Evolutionary conservation across 2,797 vertebrate species (phyloP).

Genomic region (Rhabdomys pumilio): DNA sequence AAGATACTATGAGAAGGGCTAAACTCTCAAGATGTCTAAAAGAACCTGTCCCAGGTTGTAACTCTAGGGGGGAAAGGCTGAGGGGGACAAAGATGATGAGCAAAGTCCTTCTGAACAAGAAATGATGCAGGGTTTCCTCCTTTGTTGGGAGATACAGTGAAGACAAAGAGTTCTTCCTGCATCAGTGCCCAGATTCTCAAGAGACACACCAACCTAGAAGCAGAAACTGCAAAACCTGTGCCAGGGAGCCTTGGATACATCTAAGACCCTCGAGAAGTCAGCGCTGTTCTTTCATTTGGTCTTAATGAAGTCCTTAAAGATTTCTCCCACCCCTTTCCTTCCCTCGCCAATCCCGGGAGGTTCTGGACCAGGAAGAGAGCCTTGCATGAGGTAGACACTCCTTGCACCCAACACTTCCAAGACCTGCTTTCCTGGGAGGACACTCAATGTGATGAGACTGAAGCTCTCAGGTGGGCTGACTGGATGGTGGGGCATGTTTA

Average conservation of each 20-base stretch:
- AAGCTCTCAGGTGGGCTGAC: neutral
- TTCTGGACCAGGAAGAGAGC: neutral
- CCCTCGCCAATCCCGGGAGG: neutral
- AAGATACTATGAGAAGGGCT: neutral
- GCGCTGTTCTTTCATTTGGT: no score
- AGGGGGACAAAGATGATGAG: neutral
- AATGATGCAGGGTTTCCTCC: neutral
- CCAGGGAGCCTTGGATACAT: neutral
- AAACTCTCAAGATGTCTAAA: neutral
- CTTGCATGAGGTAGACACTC: neutral
- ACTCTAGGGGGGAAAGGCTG: neutral
- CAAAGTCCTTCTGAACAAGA: neutral
- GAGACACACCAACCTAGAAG: neutral
- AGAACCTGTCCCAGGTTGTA: neutral
- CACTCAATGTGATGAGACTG: neutral
- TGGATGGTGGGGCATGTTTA: neutral
- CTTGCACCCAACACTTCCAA: rapidly evolving
- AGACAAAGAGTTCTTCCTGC: neutral
- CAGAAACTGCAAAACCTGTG: neutral
- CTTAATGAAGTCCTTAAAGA: neutral
- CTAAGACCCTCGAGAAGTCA: neutral
- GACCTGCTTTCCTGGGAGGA: neutral
- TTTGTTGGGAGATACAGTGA: neutral
- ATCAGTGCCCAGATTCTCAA: neutral
- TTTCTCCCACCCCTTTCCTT: neutral